A percentile compares a stretch with the other conserved stretches of the same genome.
Evolutionary conservation across 2,888 invertebrate genomes (phyloP).

Genomic region (Lepidochrysops patricia): DNA sequence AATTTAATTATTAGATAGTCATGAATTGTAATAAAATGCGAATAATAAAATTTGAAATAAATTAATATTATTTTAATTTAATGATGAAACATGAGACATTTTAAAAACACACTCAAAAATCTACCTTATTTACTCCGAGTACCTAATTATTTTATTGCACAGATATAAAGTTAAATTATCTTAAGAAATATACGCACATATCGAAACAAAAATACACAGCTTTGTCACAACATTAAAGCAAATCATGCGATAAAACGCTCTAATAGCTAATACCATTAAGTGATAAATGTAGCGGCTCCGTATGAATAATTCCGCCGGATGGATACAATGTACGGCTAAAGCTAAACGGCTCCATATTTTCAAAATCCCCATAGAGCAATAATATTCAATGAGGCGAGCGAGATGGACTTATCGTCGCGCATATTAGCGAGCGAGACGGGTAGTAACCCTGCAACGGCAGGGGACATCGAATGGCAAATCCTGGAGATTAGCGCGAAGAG

Average conservation of each 20-base stretch:
- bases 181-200: background rate
- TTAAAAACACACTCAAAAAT: background rate
- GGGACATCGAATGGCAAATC: constrained; percentile 71
- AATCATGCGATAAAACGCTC: constrained; percentile 67
- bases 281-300: constrained; percentile 69
- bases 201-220: background rate
- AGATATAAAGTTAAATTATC: background rate
- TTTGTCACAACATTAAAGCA: constrained; percentile 43
- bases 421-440: constrained; percentile 42
- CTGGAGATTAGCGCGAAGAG: constrained; percentile 71
- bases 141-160: background rate
- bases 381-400: constrained; percentile 69
- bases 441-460: constrained; percentile 26
- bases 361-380: constrained; percentile 74
- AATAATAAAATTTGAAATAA: too few species aligned
- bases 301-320: constrained; percentile 71
- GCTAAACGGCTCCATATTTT: constrained; percentile 74
- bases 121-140: too few species aligned
- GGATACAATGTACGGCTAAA: constrained; percentile 72
- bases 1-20: too few species aligned
- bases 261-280: constrained; percentile 74
- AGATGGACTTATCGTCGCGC: constrained; percentile 47
- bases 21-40: too few species aligned
- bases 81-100: background rate
- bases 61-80: too few species aligned